Conservation (phyloP, 2,888 invertebrate species). For the Ornithoptera alexandrae region DNA sequence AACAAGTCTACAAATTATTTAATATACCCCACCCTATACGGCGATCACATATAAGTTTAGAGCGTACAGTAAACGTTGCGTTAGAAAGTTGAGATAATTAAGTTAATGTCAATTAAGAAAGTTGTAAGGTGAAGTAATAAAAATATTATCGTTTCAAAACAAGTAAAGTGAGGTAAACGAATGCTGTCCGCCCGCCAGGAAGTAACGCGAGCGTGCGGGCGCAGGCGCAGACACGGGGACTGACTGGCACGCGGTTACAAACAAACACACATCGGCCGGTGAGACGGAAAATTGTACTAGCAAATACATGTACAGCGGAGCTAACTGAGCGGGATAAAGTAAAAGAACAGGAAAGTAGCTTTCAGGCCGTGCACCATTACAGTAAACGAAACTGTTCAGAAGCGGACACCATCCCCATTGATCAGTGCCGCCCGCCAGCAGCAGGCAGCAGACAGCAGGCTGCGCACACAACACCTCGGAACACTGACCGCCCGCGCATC, state of each 20-base stretch:
- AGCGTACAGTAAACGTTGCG: too few relatives aligned
- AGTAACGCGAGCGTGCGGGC: constrained; percentile 8
- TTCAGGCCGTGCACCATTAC: constrained; percentile 53
- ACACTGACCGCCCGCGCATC: background rate
- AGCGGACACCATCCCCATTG: too few relatives aligned
- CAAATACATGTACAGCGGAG: background rate
- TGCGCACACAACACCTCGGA: constrained; percentile 11
- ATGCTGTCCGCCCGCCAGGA: constrained; percentile 16
- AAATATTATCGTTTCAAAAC: constrained; percentile 8
- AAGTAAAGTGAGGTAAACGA: constrained; percentile 13
- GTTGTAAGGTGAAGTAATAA: too few relatives aligned
- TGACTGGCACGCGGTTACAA: constrained; percentile 32
- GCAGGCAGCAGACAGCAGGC: too few relatives aligned
- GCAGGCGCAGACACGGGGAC: constrained; percentile 16
- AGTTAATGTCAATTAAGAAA: background rate
- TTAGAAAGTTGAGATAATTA: too few relatives aligned
- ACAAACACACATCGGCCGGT: constrained; percentile 29
- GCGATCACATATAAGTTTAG: too few relatives aligned
- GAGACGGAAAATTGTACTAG: constrained; percentile 9
- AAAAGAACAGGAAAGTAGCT: constrained; percentile 56
- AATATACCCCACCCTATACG: constrained; percentile 4
- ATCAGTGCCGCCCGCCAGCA: too few relatives aligned
- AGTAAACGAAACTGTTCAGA: constrained; percentile 36
- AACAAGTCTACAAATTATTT: background rate
- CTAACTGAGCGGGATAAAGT: constrained; percentile 33